These are phyloP conservation scores for Anastrepha ludens DNA, from an alignment of 1,140 invertebrate species.

Conservation along the genomic window DNA sequence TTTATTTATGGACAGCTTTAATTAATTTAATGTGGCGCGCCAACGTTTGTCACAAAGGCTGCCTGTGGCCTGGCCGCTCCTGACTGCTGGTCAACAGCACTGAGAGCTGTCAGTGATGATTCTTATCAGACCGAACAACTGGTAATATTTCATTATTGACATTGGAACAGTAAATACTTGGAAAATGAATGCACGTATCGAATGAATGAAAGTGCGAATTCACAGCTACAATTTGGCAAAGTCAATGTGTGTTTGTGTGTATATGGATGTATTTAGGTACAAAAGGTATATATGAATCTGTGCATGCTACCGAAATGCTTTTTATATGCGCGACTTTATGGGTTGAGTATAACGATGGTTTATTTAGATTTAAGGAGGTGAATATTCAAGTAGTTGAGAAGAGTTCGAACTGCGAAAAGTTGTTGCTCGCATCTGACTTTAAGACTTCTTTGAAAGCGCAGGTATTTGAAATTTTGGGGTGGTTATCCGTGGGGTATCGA, in stretches of 20 bases:
- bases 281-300: neutral
- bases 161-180: slow-evolving; percentile 12
- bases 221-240: neutral
- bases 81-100: neutral
- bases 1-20: slow-evolving; percentile 52
- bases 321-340: no score
- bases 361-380: no score
- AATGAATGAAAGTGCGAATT: neutral
- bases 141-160: slow-evolving; percentile 51
- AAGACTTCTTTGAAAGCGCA: no score
- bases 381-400: no score
- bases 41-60: slow-evolving; percentile 26
- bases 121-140: slow-evolving; percentile 35
- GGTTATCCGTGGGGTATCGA: no score
- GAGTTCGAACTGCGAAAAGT: no score
- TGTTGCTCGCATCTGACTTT: no score
- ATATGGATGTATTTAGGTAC: neutral
- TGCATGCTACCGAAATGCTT: no score
- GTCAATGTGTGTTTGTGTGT: neutral
- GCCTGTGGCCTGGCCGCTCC: neutral
- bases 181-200: neutral
- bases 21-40: slow-evolving; percentile 51
- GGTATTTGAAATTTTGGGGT: no score
- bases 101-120: slow-evolving; percentile 40
- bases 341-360: no score